Conservation (phyloP, 2,888 invertebrate genomes). For the Tenthredo mesomela region DNA sequence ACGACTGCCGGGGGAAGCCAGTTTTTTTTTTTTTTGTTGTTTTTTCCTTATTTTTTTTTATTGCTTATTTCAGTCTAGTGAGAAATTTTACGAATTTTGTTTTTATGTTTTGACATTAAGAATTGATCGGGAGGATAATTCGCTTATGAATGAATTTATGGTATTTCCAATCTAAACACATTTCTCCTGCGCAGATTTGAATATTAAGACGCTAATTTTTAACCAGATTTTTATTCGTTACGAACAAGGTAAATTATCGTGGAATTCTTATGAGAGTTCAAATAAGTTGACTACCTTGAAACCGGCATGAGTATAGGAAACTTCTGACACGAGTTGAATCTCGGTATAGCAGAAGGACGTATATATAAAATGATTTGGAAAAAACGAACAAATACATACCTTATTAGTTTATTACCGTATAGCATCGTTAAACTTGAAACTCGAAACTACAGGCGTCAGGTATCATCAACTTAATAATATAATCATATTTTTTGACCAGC, state of each 20-base stretch:
- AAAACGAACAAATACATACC: background rate
- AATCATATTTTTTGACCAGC: no score
- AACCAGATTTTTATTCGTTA: background rate
- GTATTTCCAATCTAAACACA: background rate
- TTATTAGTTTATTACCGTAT: no score
- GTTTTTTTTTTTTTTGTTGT: background rate
- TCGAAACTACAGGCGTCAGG: no score
- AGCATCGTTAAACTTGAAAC: no score
- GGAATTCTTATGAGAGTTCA: background rate
- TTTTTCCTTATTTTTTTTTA: background rate
- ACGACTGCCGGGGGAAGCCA: background rate
- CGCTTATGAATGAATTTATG: no score
- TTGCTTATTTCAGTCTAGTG: background rate
- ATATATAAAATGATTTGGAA: background rate
- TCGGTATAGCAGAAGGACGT: background rate
- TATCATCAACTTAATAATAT: no score
- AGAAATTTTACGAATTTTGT: background rate
- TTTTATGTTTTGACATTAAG: background rate
- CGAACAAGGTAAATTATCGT: background rate
- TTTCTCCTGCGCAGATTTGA: background rate
- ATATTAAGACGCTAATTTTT: background rate
- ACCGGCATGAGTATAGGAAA: background rate
- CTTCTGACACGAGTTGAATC: background rate
- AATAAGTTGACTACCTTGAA: constrained; percentile 3
- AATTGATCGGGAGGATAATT: background rate